Conservation (phyloP, 2,888 invertebrate species). For the Coelopa pilipes region DNA sequence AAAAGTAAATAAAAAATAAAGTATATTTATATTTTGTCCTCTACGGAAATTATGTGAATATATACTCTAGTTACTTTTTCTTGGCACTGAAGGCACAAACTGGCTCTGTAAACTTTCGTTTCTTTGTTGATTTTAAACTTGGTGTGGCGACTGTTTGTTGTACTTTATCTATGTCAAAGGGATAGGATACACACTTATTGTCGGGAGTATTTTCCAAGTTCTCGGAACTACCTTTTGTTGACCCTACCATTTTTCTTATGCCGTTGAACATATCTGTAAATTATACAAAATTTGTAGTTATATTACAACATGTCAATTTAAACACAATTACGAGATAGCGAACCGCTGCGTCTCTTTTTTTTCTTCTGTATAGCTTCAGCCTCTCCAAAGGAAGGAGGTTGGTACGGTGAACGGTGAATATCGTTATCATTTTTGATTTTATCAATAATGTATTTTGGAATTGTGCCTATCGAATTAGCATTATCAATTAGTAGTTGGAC, state of each 20-base stretch:
- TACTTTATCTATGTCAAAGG: background rate
- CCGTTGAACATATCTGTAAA: slow-evolving; percentile 79
- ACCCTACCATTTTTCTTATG: slow-evolving; percentile 79
- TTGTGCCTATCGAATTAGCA: slow-evolving; percentile 77
- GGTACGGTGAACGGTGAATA: slow-evolving; percentile 40
- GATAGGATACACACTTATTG: slow-evolving; percentile 56
- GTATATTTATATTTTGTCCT: slow-evolving; percentile 17
- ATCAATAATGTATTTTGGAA: slow-evolving; percentile 73
- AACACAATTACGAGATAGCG: slow-evolving; percentile 77
- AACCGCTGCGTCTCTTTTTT: slow-evolving; percentile 85
- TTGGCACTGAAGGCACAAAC: slow-evolving; percentile 72
- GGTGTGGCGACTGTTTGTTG: slow-evolving; percentile 67
- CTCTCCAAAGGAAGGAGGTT: slow-evolving; percentile 40
- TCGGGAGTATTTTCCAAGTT: slow-evolving; percentile 66
- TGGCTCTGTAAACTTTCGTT: slow-evolving; percentile 73
- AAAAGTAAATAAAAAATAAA: slow-evolving; percentile 34
- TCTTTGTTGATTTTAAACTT: slow-evolving; percentile 73
- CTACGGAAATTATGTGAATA: background rate
- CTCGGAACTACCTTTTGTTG: slow-evolving; percentile 70
- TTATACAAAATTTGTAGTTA: slow-evolving; percentile 43
- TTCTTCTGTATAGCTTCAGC: slow-evolving; percentile 64
- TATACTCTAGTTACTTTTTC: slow-evolving; percentile 70
- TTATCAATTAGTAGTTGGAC: slow-evolving; percentile 83
- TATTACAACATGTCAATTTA: slow-evolving; percentile 42
- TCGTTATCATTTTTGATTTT: slow-evolving; percentile 55